Base-by-base conservation (phyloP, 2,113 vertebrate genomes). In the Ginglymostoma cirratum region DNA sequence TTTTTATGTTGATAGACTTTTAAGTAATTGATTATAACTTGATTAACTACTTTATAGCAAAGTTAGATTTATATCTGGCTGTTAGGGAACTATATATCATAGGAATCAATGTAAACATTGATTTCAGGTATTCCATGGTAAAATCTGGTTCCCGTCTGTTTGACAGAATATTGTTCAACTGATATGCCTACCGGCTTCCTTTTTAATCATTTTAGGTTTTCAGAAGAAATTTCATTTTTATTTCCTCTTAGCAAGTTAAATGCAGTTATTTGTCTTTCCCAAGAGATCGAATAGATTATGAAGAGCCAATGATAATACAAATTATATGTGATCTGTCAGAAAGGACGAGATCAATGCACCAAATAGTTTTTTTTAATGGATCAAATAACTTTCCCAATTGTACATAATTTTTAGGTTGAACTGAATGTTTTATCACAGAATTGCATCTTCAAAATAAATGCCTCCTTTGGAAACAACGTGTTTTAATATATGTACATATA, bases 401-500 rank as follows among this genome's bases (percentile, higher is more conserved):
- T 30, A 17, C 15, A 34, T 34, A 61, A 5, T 61, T 90, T 87
- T 27, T 48, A 55, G 8, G 48, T 48, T 87, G 42, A 52, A 30
- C 85, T 87, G 45, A 45, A 52, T 87, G 52, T 55, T 89, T 90
- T 83, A 90, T 12, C 52, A 61, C 27, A n/a, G 52, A 90, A 90
- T 90, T 90, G 34, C 24, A 90, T n/a, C 52, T 90, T 90, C 12
- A 90, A 89, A 83, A 83, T 83, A 89, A 83, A 42, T 83, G 80
- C 42, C 38, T 42, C 38, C 80, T 83, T 83, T 83, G 38, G 80
- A 15, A 90, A 61, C 27, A 34, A 90, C 2, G 21, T 87, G 24
- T 87, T 45, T 38, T 24, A 52, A 52, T 27, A 52, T 34, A 34
- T 87, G 52, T 24, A 5, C 27, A 61, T 34, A 55, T 90, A 61